Evolutionary conservation across 2,797 vertebrate genomes (phyloP), one percentile per base, ranked within the genome.

Genomic region (Manis crassicaudata): DNA sequence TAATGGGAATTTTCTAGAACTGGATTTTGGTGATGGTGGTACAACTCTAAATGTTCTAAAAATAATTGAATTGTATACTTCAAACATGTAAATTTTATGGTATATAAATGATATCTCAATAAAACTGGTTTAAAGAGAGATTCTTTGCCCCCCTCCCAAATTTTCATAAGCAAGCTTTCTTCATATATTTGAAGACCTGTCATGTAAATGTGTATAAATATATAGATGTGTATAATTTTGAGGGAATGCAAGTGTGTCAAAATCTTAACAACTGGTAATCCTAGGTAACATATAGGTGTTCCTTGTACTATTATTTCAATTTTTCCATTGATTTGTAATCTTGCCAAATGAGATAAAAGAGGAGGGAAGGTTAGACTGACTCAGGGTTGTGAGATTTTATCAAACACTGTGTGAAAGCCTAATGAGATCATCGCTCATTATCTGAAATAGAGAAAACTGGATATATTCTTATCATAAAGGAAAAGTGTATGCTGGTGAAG

Each of bases 281-380:
- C 60, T 88, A 63, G 25, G 16, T 58, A 29, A 60, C 62, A 46
- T 60, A 21, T 79, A 63, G 35, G 7, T 83, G 27, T 93, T 79
- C 14, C 4, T 62, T 92, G 27, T 79, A 23, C 4, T 52, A 1
- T 72, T 65, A 68, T 67, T 60, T 56, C 7, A 65, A 9, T 76
- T 96, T 97, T 81, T 68, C 62, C 73, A 5, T 94, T 87, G 21
- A 43, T 72, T 90, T 85, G 68, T 58, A 85, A 72, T 93, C 50
- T 84, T 79, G 72, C 32, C 67, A 52, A 86, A 70, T 90, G 60
- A 73, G 10, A n/a, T 6, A 27, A 75, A 56, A 10, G 67, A 3
- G 63, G 7, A 16, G 63, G 1, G 52, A 13, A 6, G 25, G 23
- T 82, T 25, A n/a, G 65, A 17, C 56, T 72, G 23, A 65, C 35